Percentiles rank a stretch among this genome's conserved stretches.
Evolutionary conservation across 2,888 invertebrate species (phyloP).

Genomic region (Rhaphigaster nebulosa): DNA sequence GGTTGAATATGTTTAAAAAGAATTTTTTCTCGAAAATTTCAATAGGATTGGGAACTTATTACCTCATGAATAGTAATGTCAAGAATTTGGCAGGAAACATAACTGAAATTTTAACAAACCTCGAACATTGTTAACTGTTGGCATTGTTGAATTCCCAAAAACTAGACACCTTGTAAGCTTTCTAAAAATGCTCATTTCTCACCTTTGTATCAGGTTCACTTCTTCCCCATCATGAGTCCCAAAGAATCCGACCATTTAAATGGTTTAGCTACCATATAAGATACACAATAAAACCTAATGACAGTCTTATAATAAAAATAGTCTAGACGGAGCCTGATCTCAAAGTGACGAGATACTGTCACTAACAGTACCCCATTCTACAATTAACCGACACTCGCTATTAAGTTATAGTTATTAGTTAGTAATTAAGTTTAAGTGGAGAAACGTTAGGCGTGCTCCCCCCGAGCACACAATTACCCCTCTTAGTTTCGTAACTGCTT

Average conservation of each 20-base stretch:
- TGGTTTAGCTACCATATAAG: neutral
- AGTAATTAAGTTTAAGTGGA: slow-evolving; percentile 38
- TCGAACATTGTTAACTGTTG: too few species aligned
- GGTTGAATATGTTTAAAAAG: too few species aligned
- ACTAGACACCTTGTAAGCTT: too few species aligned
- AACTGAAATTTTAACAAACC: too few species aligned
- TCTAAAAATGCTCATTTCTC: too few species aligned
- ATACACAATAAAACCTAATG: neutral
- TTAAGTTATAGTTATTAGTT: slow-evolving; percentile 28
- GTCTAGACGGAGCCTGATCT: neutral
- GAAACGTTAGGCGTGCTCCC: neutral
- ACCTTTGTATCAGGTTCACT: too few species aligned
- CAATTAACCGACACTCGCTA: neutral
- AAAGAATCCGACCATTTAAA: neutral
- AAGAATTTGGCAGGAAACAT: too few species aligned
- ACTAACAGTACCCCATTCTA: neutral
- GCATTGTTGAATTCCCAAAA: too few species aligned
- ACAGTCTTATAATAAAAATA: neutral
- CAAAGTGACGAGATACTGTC: neutral
- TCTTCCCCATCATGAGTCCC: too few species aligned
- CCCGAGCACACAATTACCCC: neutral
- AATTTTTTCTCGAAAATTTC: too few species aligned
- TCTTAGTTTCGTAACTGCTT: neutral
- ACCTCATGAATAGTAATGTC: too few species aligned
- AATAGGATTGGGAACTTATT: too few species aligned